These are phyloP conservation scores for Magallana ariakensis DNA, from an alignment of 1,140 invertebrate genomes.

Conservation along the genomic window DNA sequence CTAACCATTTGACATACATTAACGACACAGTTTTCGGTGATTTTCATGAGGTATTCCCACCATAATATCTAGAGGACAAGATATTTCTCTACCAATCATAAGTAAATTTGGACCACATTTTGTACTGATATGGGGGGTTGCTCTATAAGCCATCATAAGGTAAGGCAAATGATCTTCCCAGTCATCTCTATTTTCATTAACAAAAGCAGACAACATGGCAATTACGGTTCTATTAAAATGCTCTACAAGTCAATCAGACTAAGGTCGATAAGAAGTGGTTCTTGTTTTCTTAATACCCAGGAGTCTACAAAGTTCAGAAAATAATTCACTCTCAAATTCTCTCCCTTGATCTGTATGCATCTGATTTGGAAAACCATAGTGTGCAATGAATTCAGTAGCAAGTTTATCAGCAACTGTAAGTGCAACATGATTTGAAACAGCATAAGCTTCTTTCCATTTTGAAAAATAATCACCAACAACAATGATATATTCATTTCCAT, in stretches of 20 bases:
- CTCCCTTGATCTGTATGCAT: slow-evolving; percentile 54
- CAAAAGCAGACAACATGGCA: slow-evolving; percentile 50
- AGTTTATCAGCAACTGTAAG: slow-evolving; percentile 59
- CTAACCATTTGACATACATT: slow-evolving; percentile 10
- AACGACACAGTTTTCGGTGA: too few relatives aligned
- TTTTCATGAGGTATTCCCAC: slow-evolving; percentile 3
- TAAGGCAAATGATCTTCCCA: slow-evolving; percentile 61
- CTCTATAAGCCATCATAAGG: slow-evolving; percentile 52
- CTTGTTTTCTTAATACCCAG: slow-evolving; percentile 48
- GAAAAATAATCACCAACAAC: slow-evolving; percentile 26
- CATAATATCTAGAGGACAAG: slow-evolving; percentile 48
- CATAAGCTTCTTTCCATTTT: slow-evolving; percentile 31
- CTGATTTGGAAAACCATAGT: slow-evolving; percentile 47
- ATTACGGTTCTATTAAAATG: slow-evolving; percentile 61
- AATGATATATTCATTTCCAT: slow-evolving; percentile 25
- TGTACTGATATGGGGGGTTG: slow-evolving; percentile 53
- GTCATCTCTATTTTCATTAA: slow-evolving; percentile 47
- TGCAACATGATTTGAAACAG: slow-evolving; percentile 47
- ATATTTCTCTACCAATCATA: neutral
- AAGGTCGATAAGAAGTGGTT: slow-evolving; percentile 54
- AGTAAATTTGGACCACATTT: slow-evolving; percentile 49
- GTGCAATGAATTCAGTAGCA: slow-evolving; percentile 51
- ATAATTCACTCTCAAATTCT: slow-evolving; percentile 51
- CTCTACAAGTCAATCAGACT: slow-evolving; percentile 60
- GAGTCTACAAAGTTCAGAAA: slow-evolving; percentile 43